Base-by-base conservation (phyloP, 2,797 vertebrate genomes). In the Amniataba percoides region DNA sequence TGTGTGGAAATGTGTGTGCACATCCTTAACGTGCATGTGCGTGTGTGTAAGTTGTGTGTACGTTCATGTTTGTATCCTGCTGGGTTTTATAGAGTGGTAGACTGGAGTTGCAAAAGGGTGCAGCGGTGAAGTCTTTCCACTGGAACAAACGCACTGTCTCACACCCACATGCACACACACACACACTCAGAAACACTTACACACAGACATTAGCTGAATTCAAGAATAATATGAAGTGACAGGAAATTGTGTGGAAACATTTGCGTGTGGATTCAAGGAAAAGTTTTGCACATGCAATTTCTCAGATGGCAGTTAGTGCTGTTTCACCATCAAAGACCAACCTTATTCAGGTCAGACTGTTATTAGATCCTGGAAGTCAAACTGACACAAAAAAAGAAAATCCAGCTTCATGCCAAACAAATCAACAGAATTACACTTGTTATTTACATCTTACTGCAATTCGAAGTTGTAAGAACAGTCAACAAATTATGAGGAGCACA, bases 111-210 rank as follows among this genome's bases (percentile, higher is more conserved):
- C 80, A 84, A 63, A 86, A 61, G 63, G 51, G 18, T 69, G 45
- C 59, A 36, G 72, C 68, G 69, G 64, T 82, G 82, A 89, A 90
- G 43, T 88, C 53, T 90, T 92, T 93, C 88, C 93, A 89, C 63
- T 93, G 89, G 86, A 91, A 82, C 83, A 79, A 87, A 86, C 39
- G 62, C 39, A 52, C 72, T 45, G 42, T 36, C 65, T 74, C 73
- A 81, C 48, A 71, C 70, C 46, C 40, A 66, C 40, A 36, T 23
- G 31, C 56, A 77, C 51, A 77, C 62, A 77, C 59, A 77, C 63
- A 58, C 13, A 57, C 3, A 46, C 68, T 67, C 59, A 59, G 7
- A 61, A 45, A 74, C 49, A 76, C 40, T 56, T 42, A 55, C 60
- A 78, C 59, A 56, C 23, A 61, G 49, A 42, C 59, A 46, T 67